A percentile compares a stretch with the other conserved stretches of the same genome.
Evolutionary conservation across 1,140 invertebrate genomes (phyloP).

Genomic region (Cotesia glomerata): DNA sequence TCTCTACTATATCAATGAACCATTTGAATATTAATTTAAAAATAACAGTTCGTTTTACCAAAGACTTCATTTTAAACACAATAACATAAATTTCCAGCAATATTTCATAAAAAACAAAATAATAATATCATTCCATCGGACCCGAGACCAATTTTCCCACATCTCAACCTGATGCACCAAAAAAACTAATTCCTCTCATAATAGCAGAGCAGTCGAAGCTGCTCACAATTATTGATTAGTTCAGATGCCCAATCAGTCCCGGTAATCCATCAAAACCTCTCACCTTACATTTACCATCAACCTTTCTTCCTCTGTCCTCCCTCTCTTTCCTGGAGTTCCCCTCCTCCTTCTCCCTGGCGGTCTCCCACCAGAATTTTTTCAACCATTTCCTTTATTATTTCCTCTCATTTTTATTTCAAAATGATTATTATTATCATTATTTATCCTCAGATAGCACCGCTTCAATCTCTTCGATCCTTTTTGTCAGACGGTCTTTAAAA

Average conservation of each 20-base stretch:
- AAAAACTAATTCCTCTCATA: no score
- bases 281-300: neutral
- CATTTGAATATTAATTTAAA: no score
- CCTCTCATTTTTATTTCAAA: constrained; percentile 24
- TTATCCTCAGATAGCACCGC: constrained; percentile 21
- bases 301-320: neutral
- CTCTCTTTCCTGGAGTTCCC: neutral
- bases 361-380: neutral
- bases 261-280: constrained; percentile 51
- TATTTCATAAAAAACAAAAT: no score
- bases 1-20: no score
- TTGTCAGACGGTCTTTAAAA: constrained; percentile 54
- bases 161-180: no score
- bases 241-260: constrained; percentile 49
- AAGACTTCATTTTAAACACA: no score
- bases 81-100: no score
- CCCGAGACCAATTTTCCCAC: no score
- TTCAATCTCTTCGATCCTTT: constrained; percentile 26
- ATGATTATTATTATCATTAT: neutral
- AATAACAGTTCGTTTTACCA: no score
- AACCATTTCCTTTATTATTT: constrained; percentile 23
- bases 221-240: constrained; percentile 55
- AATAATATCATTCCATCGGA: no score
- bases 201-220: no score
- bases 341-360: neutral